A percentile compares a stretch with the other conserved stretches of the same genome.
phyloP scores from a whole-genome alignment of 2,797 vertebrate genomes.

The Hoplostethus atlanticus region DNA sequence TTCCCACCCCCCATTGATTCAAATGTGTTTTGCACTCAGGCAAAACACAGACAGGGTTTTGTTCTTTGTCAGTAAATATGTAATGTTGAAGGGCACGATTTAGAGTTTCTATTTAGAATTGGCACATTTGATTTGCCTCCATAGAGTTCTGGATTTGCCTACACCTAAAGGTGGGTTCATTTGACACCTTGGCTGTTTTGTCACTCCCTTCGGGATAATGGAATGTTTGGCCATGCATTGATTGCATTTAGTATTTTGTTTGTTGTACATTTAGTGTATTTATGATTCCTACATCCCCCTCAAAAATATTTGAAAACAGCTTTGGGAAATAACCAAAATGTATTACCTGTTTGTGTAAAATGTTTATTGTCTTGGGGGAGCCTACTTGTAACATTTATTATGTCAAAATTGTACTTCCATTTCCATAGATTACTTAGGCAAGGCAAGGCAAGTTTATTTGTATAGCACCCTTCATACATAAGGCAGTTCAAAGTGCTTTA shows the following conservation, averaged over 20 bases:
- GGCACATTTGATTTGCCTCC: conserved; percentile 46
- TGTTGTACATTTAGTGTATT: conserved; percentile 8
- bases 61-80: not conserved
- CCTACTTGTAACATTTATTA: not conserved
- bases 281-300: conserved; percentile 8
- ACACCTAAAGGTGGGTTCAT: conserved; percentile 23
- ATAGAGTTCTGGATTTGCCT: conserved; percentile 36
- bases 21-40: conserved; percentile 3
- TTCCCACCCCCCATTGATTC: conserved; percentile 14
- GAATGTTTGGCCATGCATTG: conserved; percentile 12
- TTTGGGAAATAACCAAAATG: not conserved
- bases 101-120: conserved; percentile 48
- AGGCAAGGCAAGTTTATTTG: too few relatives aligned
- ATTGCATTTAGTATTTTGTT: not conserved
- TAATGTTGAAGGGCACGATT: conserved; percentile 45
- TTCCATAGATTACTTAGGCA: not conserved
- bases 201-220: not conserved
- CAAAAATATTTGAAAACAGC: not conserved
- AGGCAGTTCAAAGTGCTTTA: too few relatives aligned
- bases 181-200: conserved; percentile 22
- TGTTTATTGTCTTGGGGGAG: not conserved
- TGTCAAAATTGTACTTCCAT: not conserved
- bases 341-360: not conserved
- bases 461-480: too few relatives aligned
- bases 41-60: conserved; percentile 48